Evolutionary conservation across 1,140 invertebrate genomes (phyloP).

Genomic region (Maconellicoccus hirsutus): DNA sequence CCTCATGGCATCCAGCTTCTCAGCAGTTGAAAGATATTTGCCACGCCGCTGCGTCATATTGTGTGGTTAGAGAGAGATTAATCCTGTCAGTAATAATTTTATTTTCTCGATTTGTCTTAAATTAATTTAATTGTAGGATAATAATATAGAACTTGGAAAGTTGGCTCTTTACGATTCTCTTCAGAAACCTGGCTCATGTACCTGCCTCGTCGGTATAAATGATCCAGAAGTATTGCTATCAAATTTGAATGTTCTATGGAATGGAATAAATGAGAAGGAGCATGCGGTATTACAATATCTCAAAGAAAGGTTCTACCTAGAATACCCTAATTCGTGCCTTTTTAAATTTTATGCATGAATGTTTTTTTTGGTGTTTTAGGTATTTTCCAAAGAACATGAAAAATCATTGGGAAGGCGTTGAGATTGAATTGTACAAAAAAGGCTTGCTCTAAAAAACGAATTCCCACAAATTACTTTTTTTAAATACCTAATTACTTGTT

Average conservation of each 20-base stretch:
- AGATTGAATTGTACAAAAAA: slow-evolving; percentile 30
- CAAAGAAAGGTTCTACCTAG: slow-evolving; percentile 49
- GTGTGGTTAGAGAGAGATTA: slow-evolving; percentile 41
- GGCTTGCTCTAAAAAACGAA: not conserved
- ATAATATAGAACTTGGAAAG: slow-evolving; percentile 53
- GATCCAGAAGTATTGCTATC: slow-evolving; percentile 44
- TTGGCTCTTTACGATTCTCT: slow-evolving; percentile 55
- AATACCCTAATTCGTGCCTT: too few species aligned
- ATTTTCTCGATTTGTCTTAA: not conserved
- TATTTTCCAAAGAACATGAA: slow-evolving; percentile 23
- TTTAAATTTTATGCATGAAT: too few species aligned
- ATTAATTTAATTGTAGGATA: slow-evolving; percentile 36
- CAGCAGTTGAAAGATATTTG: slow-evolving; percentile 53
- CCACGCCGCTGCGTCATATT: slow-evolving; percentile 45
- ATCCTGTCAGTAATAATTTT: slow-evolving; percentile 16
- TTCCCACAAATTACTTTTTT: not conserved
- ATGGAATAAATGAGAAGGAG: slow-evolving; percentile 50
- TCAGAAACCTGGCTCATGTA: slow-evolving; percentile 42
- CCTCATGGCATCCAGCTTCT: slow-evolving; percentile 69
- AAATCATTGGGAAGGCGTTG: slow-evolving; percentile 42
- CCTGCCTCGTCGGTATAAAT: slow-evolving; percentile 58
- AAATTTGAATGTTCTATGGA: slow-evolving; percentile 45
- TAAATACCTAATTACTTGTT: too few species aligned
- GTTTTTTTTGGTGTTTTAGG: not conserved
- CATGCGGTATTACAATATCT: slow-evolving; percentile 44